Evolutionary conservation across 2,113 vertebrate genomes (phyloP).

Genomic region (Osmerus eperlanus): DNA sequence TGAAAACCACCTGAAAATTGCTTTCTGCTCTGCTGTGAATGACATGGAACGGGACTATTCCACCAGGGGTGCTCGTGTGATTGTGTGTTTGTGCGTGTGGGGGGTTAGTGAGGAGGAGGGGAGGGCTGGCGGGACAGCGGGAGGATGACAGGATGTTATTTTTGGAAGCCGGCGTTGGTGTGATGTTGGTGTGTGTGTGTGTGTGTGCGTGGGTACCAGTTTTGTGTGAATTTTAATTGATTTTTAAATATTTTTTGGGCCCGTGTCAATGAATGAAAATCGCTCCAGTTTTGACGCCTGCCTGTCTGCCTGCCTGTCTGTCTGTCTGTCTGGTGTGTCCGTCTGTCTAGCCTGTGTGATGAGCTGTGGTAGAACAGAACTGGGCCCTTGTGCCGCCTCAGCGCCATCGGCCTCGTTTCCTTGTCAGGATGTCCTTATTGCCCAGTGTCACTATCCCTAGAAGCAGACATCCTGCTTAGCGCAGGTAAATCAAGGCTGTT

Average conservation of each 20-base stretch:
- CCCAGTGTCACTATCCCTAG: neutral
- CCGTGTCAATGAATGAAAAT: too few species aligned
- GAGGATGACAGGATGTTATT: conserved; percentile 11
- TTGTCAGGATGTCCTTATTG: conserved; percentile 1
- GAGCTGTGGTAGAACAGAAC: neutral
- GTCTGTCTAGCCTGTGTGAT: neutral
- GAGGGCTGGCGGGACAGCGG: too few species aligned
- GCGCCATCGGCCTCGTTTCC: neutral
- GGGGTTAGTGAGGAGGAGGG: neutral
- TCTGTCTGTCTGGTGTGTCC: neutral
- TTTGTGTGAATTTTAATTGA: too few species aligned
- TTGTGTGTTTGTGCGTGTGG: neutral
- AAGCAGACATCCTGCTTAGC: conserved; percentile 3
- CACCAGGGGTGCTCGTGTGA: neutral
- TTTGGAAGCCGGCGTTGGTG: conserved; percentile 11
- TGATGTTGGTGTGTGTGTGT: neutral
- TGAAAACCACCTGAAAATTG: conserved; percentile 24
- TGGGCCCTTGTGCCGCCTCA: conserved; percentile 3
- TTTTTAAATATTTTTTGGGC: too few species aligned
- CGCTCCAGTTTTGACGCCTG: too few species aligned
- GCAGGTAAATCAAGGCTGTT: neutral
- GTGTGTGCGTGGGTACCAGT: conserved; percentile 7
- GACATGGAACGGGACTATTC: neutral
- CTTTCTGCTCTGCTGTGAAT: conserved; percentile 6
- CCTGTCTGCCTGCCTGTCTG: too few species aligned